A percentile compares a stretch with the other conserved stretches of the same genome.
Conservation (phyloP, 2,888 invertebrate genomes). For the Aquatica leii region DNA sequence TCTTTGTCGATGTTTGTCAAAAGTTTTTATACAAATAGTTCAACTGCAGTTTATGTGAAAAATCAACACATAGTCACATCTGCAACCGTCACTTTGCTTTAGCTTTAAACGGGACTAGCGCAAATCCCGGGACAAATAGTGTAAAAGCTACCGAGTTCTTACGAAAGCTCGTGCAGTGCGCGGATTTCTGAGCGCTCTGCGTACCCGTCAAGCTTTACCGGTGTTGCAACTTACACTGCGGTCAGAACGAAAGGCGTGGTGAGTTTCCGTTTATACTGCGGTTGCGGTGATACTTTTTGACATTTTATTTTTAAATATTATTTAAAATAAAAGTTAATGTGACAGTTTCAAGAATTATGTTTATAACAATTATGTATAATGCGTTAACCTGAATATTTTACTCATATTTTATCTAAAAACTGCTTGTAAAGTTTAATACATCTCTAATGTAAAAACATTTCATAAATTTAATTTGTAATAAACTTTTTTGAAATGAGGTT, state of each 20-base stretch:
- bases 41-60: background rate
- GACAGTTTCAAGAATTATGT: too few relatives aligned
- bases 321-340: too few relatives aligned
- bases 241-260: slow-evolving; percentile 48
- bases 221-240: slow-evolving; percentile 48
- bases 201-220: slow-evolving; percentile 37
- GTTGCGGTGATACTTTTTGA: slow-evolving; percentile 31
- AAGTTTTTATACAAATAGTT: slow-evolving; percentile 5
- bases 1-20: background rate
- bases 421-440: too few relatives aligned
- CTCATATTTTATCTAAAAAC: too few relatives aligned
- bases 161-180: slow-evolving; percentile 48
- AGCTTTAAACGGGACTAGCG: slow-evolving; percentile 42
- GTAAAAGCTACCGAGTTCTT: slow-evolving; percentile 45
- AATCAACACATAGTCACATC: slow-evolving; percentile 29
- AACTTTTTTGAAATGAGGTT: too few relatives aligned
- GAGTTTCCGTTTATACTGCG: slow-evolving; percentile 35
- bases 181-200: slow-evolving; percentile 45
- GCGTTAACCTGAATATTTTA: too few relatives aligned
- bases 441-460: too few relatives aligned
- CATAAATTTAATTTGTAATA: too few relatives aligned
- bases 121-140: slow-evolving; percentile 49
- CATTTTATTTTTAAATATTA: too few relatives aligned
- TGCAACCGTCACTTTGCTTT: slow-evolving; percentile 26
- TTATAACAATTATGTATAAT: too few relatives aligned